Evolutionary conservation across 2,113 vertebrate genomes (phyloP), one percentile per base, ranked within the genome.

Genomic region (Neolamprologus falcicula): DNA sequence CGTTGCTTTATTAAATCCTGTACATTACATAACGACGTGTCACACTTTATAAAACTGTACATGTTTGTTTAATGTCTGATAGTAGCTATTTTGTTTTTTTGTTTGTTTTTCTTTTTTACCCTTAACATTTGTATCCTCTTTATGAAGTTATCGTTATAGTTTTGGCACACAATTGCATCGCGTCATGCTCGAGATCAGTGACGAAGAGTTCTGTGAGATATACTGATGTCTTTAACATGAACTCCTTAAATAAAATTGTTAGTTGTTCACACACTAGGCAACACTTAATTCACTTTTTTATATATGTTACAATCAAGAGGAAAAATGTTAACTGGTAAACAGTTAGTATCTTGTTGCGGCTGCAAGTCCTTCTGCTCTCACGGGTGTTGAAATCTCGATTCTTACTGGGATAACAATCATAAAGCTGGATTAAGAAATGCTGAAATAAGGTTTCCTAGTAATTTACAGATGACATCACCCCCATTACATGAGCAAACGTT

Each of bases 31-130:
- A 95, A 94, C 93, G 92, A 95, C 92, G 83, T 83, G 87, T 94
- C 92, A 94, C 91, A 93, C 89, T 87, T 92, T 96, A 95, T 87
- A 96, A 96, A 97, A 96, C 96, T 96, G 94, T 97, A 97, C 95
- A 97, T 21, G 83, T 93, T 92, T 93, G 89, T 95, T 95, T 89
- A 92, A 93, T 93, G 85, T 95, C 92, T 90, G 91, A 95, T 71
- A 93, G 83, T 91, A 93, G 89, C 83, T 90, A 82, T 59, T 53
- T 53, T 55, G 11, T 63, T 47, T 59, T 6, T 73, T 45, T 28
- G 1, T 45, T 73, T 73, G 9, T 28, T 76, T 76, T 57, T 89
- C 84, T 87, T 78, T 83, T 92, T 93, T 83, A 90, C 66, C 92
- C 92, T 90, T 82, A 84, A 91, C 88, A 79, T 92, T 54, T 95